phyloP scores from a whole-genome alignment of 2,797 vertebrate genomes.

The Cottoperca gobio region DNA sequence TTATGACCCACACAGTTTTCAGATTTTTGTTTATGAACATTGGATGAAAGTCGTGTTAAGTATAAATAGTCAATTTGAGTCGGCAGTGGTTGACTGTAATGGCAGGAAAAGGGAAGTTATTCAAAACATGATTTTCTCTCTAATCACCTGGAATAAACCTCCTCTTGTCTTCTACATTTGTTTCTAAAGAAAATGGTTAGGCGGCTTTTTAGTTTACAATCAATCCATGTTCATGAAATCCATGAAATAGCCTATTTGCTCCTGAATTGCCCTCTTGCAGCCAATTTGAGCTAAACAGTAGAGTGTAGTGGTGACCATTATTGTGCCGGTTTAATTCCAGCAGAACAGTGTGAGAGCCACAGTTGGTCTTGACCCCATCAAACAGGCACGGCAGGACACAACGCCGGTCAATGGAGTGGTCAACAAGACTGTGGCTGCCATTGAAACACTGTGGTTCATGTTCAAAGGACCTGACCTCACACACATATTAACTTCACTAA shows the following conservation, averaged over 20 bases:
- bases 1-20: slow-evolving; percentile 19
- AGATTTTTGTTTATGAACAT: slow-evolving; percentile 20
- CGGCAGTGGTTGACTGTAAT: slow-evolving; percentile 26
- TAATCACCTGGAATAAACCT: slow-evolving; percentile 47
- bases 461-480: slow-evolving; percentile 63
- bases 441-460: slow-evolving; percentile 65
- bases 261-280: slow-evolving; percentile 70
- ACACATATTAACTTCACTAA: slow-evolving; percentile 69
- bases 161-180: slow-evolving; percentile 22
- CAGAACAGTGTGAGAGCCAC: slow-evolving; percentile 69
- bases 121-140: slow-evolving; percentile 34
- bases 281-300: slow-evolving; percentile 73
- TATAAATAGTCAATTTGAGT: slow-evolving; percentile 25
- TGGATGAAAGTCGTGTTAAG: slow-evolving; percentile 18
- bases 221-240: slow-evolving; percentile 29
- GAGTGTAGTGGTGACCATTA: slow-evolving; percentile 64
- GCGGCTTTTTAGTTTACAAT: slow-evolving; percentile 33
- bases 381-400: slow-evolving; percentile 69
- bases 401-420: slow-evolving; percentile 71
- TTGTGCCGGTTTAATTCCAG: slow-evolving; percentile 67
- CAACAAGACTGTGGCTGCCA: slow-evolving; percentile 68
- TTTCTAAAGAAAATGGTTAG: slow-evolving; percentile 38
- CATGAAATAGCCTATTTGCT: slow-evolving; percentile 72
- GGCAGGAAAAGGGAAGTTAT: slow-evolving; percentile 43
- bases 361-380: slow-evolving; percentile 79